Evolutionary conservation across 2,113 vertebrate species (phyloP), one percentile per base, ranked within the genome.

Genomic region (Opisthocomus hoazin): DNA sequence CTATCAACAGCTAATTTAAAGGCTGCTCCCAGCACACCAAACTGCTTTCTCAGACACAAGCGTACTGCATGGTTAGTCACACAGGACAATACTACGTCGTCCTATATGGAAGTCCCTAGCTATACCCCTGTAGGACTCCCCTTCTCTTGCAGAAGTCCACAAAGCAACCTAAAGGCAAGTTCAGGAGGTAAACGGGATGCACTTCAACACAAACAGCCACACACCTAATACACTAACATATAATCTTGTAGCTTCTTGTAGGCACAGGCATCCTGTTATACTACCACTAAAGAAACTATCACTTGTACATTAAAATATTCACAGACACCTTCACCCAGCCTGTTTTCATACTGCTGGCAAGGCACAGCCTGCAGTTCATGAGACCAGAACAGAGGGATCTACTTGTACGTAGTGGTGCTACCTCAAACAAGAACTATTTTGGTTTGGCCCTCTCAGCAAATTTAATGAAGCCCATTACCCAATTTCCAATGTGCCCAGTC

Each of bases 31-130:
- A 70, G 77, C 39, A 57, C 51, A 63, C 6, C 43, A 14, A 34
- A 17, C 50, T 5, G 39, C 80, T 39, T n/a, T 27, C 37, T 39
- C 12, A 3, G 43, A 26, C 39, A 69, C 30, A 17, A 17, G 6
- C 0, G 0, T 12, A 12, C 23, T 48, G 23, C 29, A 12, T 22
- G 32, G 56, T 12, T 61, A 21, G 21, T 14, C 32, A 24, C 71
- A 79, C 41, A n/a, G 1, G 2, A 51, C 13, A 68, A 19, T 57
- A 46, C 46, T 18, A 3, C 0, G 3, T 23, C 51, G 56, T 58
- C 61, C 73, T 53, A 12, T 6, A 12, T 10, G 12, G 30, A 46
- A 51, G 22, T 23, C 21, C 15, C 21, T 4, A 2, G 15, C 56
- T 34, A 13, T 3, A 56, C 8, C 18, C 26, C 27, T n/a, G 11